phyloP scores from a whole-genome alignment of 2,888 invertebrate species.

The Ochlodes sylvanus region DNA sequence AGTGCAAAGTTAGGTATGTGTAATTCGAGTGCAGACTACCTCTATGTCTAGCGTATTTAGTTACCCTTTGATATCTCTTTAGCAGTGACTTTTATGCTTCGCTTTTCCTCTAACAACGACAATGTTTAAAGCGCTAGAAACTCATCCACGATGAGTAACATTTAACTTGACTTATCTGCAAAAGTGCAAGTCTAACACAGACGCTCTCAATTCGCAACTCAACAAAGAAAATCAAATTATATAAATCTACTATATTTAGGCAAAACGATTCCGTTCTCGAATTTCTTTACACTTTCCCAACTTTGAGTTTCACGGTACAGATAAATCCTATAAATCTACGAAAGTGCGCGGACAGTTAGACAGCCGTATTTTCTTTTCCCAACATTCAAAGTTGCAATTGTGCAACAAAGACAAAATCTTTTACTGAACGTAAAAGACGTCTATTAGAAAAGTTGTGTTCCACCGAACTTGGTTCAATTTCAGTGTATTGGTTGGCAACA shows the following conservation, averaged over 20 bases:
- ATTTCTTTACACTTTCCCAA: slow-evolving; percentile 11
- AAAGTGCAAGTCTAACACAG: slow-evolving; percentile 1
- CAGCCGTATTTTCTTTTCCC: slow-evolving; percentile 33
- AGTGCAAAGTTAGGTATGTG: slow-evolving; percentile 63
- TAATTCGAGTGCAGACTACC: slow-evolving; percentile 51
- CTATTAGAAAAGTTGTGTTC: slow-evolving; percentile 31
- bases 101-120: neutral
- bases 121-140: neutral
- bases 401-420: slow-evolving; percentile 35
- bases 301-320: slow-evolving; percentile 15
- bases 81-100: slow-evolving; percentile 5
- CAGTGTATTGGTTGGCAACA: slow-evolving; percentile 42
- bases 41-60: slow-evolving; percentile 44
- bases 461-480: slow-evolving; percentile 35
- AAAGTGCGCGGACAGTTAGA: slow-evolving; percentile 35
- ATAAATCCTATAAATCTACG: slow-evolving; percentile 32
- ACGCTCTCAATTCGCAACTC: slow-evolving; percentile 2
- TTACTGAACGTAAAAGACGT: slow-evolving; percentile 35
- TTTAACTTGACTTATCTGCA: neutral
- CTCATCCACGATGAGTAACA: neutral
- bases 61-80: slow-evolving; percentile 11
- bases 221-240: slow-evolving; percentile 6
- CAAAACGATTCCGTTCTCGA: slow-evolving; percentile 14
- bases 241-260: slow-evolving; percentile 5
- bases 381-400: slow-evolving; percentile 31